Percentiles rank a stretch among this genome's conserved stretches.
phyloP scores from a whole-genome alignment of 2,888 invertebrate species.

The Brachynemurus nebulosus region DNA sequence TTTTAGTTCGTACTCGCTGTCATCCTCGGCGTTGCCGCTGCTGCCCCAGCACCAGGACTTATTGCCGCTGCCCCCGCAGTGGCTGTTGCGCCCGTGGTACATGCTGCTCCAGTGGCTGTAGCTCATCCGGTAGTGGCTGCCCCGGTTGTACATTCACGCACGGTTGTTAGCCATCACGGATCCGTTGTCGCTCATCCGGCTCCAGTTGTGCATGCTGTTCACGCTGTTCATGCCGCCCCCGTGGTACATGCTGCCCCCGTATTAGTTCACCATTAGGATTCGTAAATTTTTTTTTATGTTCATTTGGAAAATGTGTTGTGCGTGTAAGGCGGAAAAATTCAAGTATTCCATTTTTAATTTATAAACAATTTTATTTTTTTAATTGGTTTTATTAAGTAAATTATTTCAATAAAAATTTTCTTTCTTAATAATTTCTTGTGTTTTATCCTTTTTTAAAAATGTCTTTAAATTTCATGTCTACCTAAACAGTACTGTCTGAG shows the following conservation, averaged over 20 bases:
- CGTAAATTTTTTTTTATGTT: no score
- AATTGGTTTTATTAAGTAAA: no score
- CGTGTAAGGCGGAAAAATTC: no score
- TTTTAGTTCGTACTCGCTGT: conserved; percentile 36
- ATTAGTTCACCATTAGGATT: no score
- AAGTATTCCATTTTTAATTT: no score
- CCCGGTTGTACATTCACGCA: conserved; percentile 23
- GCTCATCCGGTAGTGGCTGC: conserved; percentile 30
- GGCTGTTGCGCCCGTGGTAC: conserved; percentile 18
- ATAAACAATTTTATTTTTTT: no score
- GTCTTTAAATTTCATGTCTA: no score
- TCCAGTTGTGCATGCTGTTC: conserved; percentile 20
- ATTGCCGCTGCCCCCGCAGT: conserved; percentile 29
- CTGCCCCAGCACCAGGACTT: conserved; percentile 18
- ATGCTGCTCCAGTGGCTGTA: conserved; percentile 25
- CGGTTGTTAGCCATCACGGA: conserved; percentile 21
- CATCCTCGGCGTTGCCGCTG: conserved; percentile 19
- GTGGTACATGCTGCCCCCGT: conserved; percentile 18
- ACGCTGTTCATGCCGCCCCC: conserved; percentile 22
- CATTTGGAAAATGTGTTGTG: no score
- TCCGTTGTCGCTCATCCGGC: conserved; percentile 18
- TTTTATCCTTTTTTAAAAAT: no score
- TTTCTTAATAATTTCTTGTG: no score
- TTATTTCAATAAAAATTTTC: no score
- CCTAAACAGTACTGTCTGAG: no score